Evolutionary conservation across 2,888 invertebrate genomes (phyloP).

Genomic region (Epirrita christyi): DNA sequence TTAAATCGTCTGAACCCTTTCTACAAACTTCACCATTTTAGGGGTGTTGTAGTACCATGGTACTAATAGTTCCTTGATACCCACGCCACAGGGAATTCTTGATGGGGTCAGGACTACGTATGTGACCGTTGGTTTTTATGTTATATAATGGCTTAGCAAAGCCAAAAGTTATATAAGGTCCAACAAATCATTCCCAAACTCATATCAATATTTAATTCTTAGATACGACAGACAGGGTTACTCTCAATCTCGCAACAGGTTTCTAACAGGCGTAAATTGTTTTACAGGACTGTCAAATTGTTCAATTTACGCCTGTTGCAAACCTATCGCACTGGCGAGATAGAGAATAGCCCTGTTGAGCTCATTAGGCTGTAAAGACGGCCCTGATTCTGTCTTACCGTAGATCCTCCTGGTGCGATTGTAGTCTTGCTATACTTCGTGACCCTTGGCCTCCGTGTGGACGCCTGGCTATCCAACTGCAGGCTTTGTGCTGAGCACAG

Average conservation of each 20-base stretch:
- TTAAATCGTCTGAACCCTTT: no score
- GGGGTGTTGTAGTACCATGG: no score
- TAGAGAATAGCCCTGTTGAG: no score
- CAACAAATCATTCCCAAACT: not conserved
- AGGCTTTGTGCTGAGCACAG: constrained; percentile 74
- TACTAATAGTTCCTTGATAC: no score
- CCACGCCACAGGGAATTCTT: not conserved
- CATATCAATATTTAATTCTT: not conserved
- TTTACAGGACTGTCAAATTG: no score
- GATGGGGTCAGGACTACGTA: no score
- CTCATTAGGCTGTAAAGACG: no score
- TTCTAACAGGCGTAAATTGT: no score
- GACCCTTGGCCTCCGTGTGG: constrained; percentile 86
- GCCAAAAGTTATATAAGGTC: not conserved
- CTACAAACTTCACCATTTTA: no score
- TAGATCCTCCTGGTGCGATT: constrained; percentile 70
- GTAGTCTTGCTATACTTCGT: constrained; percentile 87
- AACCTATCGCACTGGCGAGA: no score
- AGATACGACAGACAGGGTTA: not conserved
- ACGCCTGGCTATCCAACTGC: constrained; percentile 84
- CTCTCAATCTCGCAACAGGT: not conserved
- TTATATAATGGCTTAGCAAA: not conserved
- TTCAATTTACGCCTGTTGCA: no score
- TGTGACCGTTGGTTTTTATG: no score
- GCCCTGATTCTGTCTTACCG: constrained; percentile 59